Evolutionary conservation across 92 coral and sea anemone genomes (phyloP), one percentile per base, ranked within the genome.

Genomic region (Zoanthus sociatus): DNA sequence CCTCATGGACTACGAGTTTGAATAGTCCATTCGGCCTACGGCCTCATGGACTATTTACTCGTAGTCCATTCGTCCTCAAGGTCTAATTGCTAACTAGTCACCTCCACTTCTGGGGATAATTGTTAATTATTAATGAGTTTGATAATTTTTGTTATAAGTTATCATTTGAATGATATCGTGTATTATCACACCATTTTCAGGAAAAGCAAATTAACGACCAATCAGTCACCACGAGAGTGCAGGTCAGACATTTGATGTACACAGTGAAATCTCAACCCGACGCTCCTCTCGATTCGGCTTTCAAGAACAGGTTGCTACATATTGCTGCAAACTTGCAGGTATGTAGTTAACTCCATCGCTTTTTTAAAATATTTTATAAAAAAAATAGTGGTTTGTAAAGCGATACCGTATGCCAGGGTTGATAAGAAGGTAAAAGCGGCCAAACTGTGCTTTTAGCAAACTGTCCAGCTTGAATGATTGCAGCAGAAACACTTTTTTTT

Each of bases 211-310:
- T 89, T 30, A 77, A 56, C 20, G 89, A 89, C 70, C 87, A 58
- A 26, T 84, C 98, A 2, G 88, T 94, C 71, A 93, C 96, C 26
- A 87, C 95, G 5, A 92, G 98, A 32, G 96, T 93, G 17, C 91
- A 92, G 46, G 84, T 95, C 9, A 82, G 94, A 7, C 94, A 93
- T 71, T 83, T 89, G 63, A 79, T 95, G 72, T 92, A 93, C 92
- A 90, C 92, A 30, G 93, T 91, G 26, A 90, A 92, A 66, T 78
- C 93, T 5, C 92, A 95, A 51, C 98, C 98, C 1, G 96, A 93
- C 44, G 88, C 98, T 46, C 90, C 87, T 0, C 92, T 95, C 30
- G 90, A 93, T 79, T 91, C 86, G 10, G 87, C 92, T 17, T 95
- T 92, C 82, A 86, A 79, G 78, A 89, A 90, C 83, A 87, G 96